A percentile compares a stretch with the other conserved stretches of the same genome.
Evolutionary conservation across 2,888 invertebrate genomes (phyloP).

Genomic region (Epinotia ramella): DNA sequence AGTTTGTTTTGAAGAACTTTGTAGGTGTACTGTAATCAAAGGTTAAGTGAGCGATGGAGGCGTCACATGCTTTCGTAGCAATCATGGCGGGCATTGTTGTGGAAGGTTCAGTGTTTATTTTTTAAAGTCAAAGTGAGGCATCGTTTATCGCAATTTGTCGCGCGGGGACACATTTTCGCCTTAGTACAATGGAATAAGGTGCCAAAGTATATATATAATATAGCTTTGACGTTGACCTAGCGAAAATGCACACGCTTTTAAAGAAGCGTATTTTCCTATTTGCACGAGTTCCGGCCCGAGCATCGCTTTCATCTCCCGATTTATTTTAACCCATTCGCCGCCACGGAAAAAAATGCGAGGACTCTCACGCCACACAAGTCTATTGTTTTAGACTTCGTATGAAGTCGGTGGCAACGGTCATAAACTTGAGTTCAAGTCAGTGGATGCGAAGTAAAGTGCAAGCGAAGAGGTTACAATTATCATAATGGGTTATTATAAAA

Average conservation of each 20-base stretch:
- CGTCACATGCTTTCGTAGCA: background rate
- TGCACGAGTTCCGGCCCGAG: background rate
- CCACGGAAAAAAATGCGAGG: no score
- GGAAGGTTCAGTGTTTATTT: background rate
- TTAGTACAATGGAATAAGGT: no score
- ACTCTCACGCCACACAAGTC: no score
- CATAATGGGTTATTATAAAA: no score
- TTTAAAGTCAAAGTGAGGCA: background rate
- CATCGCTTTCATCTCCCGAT: background rate
- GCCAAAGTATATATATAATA: no score
- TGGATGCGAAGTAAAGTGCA: no score
- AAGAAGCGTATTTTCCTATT: background rate
- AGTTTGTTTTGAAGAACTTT: constrained; percentile 13
- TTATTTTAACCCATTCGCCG: background rate
- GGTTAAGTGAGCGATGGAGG: constrained; percentile 6
- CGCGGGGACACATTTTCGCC: background rate
- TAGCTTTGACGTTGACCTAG: no score
- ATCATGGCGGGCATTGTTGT: background rate
- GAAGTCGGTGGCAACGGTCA: no score
- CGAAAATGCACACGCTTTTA: background rate
- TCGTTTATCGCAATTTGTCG: background rate
- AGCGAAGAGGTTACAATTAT: no score
- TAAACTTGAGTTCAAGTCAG: no score
- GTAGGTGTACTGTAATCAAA: constrained; percentile 3
- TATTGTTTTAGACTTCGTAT: no score